phyloP scores from a whole-genome alignment of 2,113 vertebrate genomes.

The Pavo muticus region DNA sequence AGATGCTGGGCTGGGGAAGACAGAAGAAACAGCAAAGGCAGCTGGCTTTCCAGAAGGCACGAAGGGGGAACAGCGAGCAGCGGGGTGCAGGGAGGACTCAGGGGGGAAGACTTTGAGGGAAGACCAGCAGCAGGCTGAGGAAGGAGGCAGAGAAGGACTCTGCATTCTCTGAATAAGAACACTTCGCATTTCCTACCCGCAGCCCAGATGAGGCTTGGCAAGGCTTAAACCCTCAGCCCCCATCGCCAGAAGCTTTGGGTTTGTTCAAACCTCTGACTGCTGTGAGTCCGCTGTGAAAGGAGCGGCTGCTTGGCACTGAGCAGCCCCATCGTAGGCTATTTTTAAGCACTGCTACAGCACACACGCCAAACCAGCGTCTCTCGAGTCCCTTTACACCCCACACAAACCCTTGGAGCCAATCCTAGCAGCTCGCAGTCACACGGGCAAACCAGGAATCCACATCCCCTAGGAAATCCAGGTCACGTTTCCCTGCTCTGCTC shows the following conservation, averaged over 20 bases:
- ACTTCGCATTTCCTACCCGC: rapidly evolving
- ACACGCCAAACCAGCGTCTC: neutral
- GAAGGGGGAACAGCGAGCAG: neutral
- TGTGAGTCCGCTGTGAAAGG: rapidly evolving
- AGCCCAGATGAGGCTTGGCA: constrained; percentile 15
- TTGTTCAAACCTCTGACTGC: neutral
- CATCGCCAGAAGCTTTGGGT: neutral
- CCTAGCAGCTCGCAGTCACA: neutral
- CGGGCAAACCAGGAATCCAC: neutral
- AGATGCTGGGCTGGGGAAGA: constrained; percentile 34
- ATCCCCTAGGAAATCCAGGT: neutral
- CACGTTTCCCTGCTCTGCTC: neutral
- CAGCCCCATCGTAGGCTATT: neutral
- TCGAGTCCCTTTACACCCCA: neutral
- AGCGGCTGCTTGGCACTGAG: constrained; percentile 18
- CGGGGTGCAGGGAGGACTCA: neutral
- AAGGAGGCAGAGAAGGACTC: neutral
- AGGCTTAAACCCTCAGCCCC: neutral
- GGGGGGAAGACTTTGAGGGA: neutral
- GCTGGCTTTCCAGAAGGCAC: constrained; percentile 8
- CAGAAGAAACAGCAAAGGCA: constrained; percentile 4
- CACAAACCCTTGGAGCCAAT: neutral
- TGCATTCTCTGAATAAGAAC: neutral
- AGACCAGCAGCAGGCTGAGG: neutral
- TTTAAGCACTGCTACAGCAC: neutral